Evolutionary conservation across 2,888 invertebrate genomes (phyloP).

Genomic region (Panopea generosa): DNA sequence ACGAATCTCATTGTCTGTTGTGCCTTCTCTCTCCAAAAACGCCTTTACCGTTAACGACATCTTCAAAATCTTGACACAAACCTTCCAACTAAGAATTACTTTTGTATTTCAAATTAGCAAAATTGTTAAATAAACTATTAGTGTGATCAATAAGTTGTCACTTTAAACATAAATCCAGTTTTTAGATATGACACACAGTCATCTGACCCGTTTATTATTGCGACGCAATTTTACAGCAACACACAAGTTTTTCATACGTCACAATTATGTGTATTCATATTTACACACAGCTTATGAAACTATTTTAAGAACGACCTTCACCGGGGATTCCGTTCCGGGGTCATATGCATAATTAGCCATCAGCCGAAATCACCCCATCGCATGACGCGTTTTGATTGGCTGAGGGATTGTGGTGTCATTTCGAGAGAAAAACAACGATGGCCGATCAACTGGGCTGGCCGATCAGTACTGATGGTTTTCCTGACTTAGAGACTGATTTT

Average conservation of each 20-base stretch:
- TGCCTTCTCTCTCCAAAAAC: conserved; percentile 74
- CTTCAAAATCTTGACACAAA: too few relatives aligned
- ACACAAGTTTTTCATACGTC: conserved; percentile 7
- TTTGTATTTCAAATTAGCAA: too few relatives aligned
- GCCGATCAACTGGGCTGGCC: conserved; percentile 59
- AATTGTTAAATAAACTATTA: too few relatives aligned
- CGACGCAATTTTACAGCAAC: conserved; percentile 14
- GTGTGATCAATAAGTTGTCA: too few relatives aligned
- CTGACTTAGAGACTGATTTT: conserved; percentile 74
- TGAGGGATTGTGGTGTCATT: conserved; percentile 51
- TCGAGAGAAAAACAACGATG: conserved; percentile 56
- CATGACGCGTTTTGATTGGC: conserved; percentile 56
- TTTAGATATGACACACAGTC: conserved; percentile 18
- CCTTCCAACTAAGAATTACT: too few relatives aligned
- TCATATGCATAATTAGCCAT: conserved; percentile 43
- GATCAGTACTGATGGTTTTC: conserved; percentile 68
- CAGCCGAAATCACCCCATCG: conserved; percentile 60
- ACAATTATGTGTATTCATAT: too few relatives aligned
- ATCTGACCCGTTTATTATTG: not conserved
- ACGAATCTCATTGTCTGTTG: conserved; percentile 87
- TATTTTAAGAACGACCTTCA: conserved; percentile 56
- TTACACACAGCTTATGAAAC: conserved; percentile 19
- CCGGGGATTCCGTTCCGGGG: conserved; percentile 62
- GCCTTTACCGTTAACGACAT: conserved; percentile 83
- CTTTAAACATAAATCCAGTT: too few relatives aligned